Percentiles rank a stretch among this genome's conserved stretches.
phyloP scores from a whole-genome alignment of 2,113 vertebrate species.

The Leucopsar rothschildi region DNA sequence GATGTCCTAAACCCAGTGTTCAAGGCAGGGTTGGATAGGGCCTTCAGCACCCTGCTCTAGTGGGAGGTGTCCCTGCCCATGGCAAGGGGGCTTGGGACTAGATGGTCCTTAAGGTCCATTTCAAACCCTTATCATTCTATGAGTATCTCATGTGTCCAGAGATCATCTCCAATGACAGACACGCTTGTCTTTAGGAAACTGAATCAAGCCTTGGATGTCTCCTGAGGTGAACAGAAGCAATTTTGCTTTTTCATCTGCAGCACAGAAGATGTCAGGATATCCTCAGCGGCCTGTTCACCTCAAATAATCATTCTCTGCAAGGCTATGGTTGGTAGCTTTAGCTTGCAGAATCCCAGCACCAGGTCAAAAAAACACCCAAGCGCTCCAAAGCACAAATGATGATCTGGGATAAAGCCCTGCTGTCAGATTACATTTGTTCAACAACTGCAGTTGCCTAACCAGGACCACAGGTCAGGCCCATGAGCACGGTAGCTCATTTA shows the following conservation, averaged over 20 bases:
- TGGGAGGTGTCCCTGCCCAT: neutral
- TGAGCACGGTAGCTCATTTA: neutral
- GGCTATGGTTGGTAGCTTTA: neutral
- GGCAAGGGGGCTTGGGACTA: neutral
- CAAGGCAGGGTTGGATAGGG: neutral
- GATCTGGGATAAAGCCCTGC: neutral
- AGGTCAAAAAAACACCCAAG: neutral
- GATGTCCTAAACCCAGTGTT: neutral
- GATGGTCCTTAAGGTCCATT: neutral
- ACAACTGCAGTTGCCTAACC: neutral
- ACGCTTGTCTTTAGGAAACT: neutral
- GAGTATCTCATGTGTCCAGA: neutral
- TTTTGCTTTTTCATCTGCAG: neutral
- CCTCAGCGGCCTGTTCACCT: neutral
- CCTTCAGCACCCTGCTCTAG: neutral
- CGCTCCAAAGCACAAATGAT: neutral
- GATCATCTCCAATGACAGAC: neutral
- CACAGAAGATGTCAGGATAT: neutral
- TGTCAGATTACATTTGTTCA: conserved; percentile 8
- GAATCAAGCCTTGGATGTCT: neutral
- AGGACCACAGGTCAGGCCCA: neutral
- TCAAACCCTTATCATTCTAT: neutral
- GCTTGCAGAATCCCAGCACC: neutral
- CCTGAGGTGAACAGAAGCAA: neutral
- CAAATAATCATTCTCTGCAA: neutral